phyloP scores from a whole-genome alignment of 2,113 vertebrate species.

The Enhydra lutris region DNA sequence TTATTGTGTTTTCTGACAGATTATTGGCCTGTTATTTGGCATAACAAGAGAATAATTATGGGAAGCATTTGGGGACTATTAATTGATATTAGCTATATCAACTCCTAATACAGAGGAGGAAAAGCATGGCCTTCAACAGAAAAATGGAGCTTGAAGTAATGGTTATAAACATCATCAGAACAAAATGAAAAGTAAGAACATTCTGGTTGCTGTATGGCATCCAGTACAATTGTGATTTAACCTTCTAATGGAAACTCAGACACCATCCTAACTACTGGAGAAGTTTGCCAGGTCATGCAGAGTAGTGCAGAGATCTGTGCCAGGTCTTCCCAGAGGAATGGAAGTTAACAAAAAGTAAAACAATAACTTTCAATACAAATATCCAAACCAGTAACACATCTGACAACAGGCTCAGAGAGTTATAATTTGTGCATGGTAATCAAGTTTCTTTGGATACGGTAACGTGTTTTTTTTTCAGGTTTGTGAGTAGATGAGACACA shows the following conservation, averaged over 20 bases:
- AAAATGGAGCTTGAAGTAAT: not conserved
- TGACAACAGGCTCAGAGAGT: not conserved
- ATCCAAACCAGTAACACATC: not conserved
- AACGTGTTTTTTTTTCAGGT: not conserved
- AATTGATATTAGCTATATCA: not conserved
- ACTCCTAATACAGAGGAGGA: not conserved
- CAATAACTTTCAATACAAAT: not conserved
- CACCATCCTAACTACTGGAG: not conserved
- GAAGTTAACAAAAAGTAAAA: not conserved
- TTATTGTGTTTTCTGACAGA: not conserved
- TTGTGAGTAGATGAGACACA: not conserved
- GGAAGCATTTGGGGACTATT: not conserved
- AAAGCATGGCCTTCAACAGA: not conserved
- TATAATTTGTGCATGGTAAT: not conserved
- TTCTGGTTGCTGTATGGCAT: not conserved
- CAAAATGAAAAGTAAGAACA: not conserved
- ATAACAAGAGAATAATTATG: not conserved
- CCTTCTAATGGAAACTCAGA: not conserved
- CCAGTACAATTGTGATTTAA: not conserved
- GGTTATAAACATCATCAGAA: not conserved
- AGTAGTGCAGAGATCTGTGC: not conserved
- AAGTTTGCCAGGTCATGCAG: not conserved
- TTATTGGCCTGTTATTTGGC: not conserved
- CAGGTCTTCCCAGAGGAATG: not conserved
- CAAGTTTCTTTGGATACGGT: not conserved